Conservation (phyloP, 1,140 invertebrate species). For the Platorchestia sp. region DNA sequence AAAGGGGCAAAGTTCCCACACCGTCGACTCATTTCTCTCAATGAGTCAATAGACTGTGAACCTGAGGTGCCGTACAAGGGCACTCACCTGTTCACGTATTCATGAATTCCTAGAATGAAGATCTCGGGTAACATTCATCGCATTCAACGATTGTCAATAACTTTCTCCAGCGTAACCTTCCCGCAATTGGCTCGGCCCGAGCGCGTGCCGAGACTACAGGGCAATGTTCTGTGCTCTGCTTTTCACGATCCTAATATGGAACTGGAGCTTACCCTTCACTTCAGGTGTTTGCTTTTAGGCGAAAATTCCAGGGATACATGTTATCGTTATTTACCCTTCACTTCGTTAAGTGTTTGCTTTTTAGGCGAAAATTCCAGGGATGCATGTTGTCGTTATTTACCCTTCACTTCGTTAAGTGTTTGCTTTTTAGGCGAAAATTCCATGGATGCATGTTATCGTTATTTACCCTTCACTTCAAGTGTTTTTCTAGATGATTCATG, state of each 20-base stretch:
- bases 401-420: background rate
- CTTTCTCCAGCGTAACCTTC: background rate
- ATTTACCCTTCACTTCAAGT: too few relatives aligned
- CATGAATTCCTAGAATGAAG: background rate
- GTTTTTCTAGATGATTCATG: too few relatives aligned
- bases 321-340: too few relatives aligned
- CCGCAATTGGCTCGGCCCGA: background rate
- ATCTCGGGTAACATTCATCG: background rate
- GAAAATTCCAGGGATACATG: too few relatives aligned
- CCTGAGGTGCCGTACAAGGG: background rate
- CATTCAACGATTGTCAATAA: constrained; percentile 1
- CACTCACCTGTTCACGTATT: background rate
- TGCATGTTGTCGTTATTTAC: too few relatives aligned
- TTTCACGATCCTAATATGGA: background rate
- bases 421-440: background rate
- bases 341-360: background rate
- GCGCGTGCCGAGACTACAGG: background rate
- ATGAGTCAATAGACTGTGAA: background rate
- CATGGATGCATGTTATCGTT: too few relatives aligned
- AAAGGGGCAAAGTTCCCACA: background rate
- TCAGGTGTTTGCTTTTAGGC: background rate
- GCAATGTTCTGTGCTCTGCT: background rate
- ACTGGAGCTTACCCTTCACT: background rate
- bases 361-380: background rate
- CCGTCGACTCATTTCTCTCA: background rate